phyloP scores from a whole-genome alignment of 2,888 invertebrate genomes.

The Morpho achilles region DNA sequence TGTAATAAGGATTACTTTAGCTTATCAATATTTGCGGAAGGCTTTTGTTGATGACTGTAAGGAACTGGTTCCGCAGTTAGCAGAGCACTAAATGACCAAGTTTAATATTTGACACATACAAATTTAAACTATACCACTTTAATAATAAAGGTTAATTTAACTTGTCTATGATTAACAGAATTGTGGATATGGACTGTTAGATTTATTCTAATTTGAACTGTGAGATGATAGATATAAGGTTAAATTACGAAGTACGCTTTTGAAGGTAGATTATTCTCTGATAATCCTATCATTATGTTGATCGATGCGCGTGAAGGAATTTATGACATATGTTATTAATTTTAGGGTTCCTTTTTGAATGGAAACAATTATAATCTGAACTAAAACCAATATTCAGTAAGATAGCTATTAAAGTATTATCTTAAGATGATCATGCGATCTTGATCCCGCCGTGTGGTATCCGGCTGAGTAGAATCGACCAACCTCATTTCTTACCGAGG shows the following conservation, averaged over 20 bases:
- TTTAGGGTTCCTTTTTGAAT: constrained; percentile 18
- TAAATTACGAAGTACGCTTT: too few relatives aligned
- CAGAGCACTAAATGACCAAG: constrained; percentile 48
- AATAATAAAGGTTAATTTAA: constrained; percentile 25
- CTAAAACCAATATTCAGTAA: neutral
- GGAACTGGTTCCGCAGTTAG: constrained; percentile 55
- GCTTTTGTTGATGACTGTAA: constrained; percentile 40
- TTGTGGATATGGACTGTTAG: too few relatives aligned
- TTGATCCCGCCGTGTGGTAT: too few relatives aligned
- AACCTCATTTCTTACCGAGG: too few relatives aligned
- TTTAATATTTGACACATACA: constrained; percentile 14
- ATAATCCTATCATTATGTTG: constrained; percentile 25
- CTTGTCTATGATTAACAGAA: neutral
- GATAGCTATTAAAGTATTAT: constrained; percentile 20
- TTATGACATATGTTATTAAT: constrained; percentile 7
- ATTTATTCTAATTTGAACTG: too few relatives aligned
- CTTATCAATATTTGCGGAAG: neutral
- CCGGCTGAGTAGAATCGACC: too few relatives aligned
- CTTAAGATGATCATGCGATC: constrained; percentile 16
- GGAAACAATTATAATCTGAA: constrained; percentile 1
- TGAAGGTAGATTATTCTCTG: constrained; percentile 34
- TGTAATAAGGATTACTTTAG: constrained; percentile 7
- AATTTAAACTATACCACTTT: constrained; percentile 30
- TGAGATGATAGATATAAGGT: too few relatives aligned
- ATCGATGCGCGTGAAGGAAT: constrained; percentile 16